phyloP scores from a whole-genome alignment of 1,140 invertebrate species.

The Hyles vespertilio region DNA sequence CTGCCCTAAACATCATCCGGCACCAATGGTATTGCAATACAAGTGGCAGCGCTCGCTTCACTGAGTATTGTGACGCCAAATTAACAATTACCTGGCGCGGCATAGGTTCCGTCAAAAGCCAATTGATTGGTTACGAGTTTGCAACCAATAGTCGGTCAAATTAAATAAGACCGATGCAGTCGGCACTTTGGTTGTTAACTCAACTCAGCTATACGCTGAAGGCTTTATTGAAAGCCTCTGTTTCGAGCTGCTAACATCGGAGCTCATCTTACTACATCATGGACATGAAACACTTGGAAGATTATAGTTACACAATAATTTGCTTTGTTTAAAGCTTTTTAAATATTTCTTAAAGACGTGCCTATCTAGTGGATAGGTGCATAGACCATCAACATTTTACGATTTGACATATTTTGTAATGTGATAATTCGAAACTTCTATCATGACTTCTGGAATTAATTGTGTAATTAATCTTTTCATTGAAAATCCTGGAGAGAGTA shows the following conservation, averaged over 20 bases:
- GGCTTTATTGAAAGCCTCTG: background rate
- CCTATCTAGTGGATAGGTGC: too few relatives aligned
- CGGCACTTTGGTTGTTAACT: constrained; percentile 47
- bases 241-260: constrained; percentile 5
- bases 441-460: too few relatives aligned
- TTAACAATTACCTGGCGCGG: constrained; percentile 48
- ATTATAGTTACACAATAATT: too few relatives aligned
- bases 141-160: constrained; percentile 43
- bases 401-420: too few relatives aligned
- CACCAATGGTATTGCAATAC: constrained; percentile 57
- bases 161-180: constrained; percentile 18
- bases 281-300: too few relatives aligned
- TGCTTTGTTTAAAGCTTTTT: too few relatives aligned
- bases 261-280: constrained; percentile 1
- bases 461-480: too few relatives aligned
- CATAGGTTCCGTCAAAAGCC: constrained; percentile 57
- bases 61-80: constrained; percentile 50
- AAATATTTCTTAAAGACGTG: too few relatives aligned
- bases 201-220: constrained; percentile 21
- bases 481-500: constrained; percentile 37
- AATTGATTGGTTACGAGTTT: constrained; percentile 60
- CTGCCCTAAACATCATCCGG: constrained; percentile 49
- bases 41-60: constrained; percentile 18
- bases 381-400: too few relatives aligned
- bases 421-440: background rate